phyloP scores from a whole-genome alignment of 2,113 vertebrate genomes.

The Nyctibius bracteatus region DNA sequence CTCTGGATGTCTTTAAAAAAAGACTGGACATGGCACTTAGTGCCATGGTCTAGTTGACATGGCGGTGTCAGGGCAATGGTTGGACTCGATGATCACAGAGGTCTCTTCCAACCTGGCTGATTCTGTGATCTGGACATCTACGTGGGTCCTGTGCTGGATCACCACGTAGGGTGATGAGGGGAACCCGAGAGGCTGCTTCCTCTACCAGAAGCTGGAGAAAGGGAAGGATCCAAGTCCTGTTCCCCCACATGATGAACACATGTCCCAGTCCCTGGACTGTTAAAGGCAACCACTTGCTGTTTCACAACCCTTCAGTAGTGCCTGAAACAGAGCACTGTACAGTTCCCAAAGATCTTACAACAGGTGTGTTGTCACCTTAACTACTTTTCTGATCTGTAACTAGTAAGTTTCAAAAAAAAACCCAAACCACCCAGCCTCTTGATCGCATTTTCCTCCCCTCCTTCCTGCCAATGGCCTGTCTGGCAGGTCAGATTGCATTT shows the following conservation, averaged over 20 bases:
- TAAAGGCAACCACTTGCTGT: not conserved
- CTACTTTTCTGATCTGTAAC: not conserved
- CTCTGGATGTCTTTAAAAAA: too few species aligned
- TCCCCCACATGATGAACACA: not conserved
- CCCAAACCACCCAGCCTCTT: not conserved
- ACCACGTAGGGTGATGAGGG: not conserved
- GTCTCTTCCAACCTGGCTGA: too few species aligned
- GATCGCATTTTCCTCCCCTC: not conserved
- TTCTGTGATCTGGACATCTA: too few species aligned
- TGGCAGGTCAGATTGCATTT: not conserved
- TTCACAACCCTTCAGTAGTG: not conserved
- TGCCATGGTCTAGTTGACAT: too few species aligned
- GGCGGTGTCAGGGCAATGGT: too few species aligned
- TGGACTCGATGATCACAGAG: too few species aligned
- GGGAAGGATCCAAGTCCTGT: not conserved
- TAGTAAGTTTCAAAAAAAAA: not conserved
- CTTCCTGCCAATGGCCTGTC: not conserved
- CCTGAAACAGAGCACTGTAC: not conserved
- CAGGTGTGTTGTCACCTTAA: not conserved
- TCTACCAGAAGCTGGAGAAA: not conserved
- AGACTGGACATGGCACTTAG: too few species aligned
- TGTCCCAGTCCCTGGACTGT: not conserved
- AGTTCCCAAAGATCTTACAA: not conserved
- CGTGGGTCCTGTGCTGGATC: not conserved
- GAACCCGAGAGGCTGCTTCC: not conserved